Evolutionary conservation across 2,113 vertebrate genomes (phyloP).

Genomic region (Mandrillus leucophaeus): DNA sequence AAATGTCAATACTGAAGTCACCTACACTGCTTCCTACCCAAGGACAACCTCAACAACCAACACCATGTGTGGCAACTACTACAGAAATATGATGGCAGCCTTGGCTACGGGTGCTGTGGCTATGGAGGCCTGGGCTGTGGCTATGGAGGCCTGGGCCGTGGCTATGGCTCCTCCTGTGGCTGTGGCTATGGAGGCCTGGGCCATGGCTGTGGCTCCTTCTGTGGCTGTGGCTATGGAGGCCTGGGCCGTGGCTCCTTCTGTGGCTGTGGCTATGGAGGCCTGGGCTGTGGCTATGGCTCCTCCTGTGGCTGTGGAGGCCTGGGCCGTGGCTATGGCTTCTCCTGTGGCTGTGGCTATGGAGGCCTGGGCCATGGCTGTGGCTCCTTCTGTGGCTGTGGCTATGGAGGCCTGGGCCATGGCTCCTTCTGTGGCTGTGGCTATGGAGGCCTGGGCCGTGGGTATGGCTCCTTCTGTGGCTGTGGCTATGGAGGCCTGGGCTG

Average conservation of each 20-base stretch:
- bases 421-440: background rate
- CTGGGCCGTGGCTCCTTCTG: background rate
- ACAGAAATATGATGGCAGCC: background rate
- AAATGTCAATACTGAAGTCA: background rate
- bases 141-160: background rate
- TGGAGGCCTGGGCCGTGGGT: background rate
- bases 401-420: background rate
- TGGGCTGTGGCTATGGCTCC: background rate
- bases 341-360: background rate
- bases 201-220: background rate
- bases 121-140: background rate
- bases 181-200: background rate
- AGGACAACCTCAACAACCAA: background rate
- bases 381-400: background rate
- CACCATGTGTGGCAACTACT: conserved; percentile 46
- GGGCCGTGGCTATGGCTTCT: background rate
- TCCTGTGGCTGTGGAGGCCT: background rate
- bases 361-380: background rate
- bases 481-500: too few species aligned
- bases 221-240: background rate
- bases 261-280: background rate
- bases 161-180: too few species aligned
- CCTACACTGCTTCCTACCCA: background rate
- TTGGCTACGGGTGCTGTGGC: background rate
- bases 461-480: too few species aligned